phyloP scores from a whole-genome alignment of 2,113 vertebrate genomes.

The Ellobius talpinus region DNA sequence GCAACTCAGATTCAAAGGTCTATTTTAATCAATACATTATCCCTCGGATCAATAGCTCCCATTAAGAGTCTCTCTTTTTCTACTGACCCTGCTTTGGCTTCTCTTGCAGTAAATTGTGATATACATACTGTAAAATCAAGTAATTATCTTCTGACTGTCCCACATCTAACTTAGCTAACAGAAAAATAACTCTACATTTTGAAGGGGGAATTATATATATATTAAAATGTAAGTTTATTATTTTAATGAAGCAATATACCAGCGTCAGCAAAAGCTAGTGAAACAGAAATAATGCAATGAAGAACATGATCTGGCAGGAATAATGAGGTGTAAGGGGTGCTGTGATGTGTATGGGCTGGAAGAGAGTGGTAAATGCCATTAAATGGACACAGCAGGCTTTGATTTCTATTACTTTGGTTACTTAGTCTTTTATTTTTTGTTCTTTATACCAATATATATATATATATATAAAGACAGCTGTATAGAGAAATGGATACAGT shows the following conservation, averaged over 20 bases:
- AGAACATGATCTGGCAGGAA: background rate
- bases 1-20: background rate
- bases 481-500: background rate
- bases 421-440: background rate
- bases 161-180: slow-evolving; percentile 55
- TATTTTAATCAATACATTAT: slow-evolving; percentile 69
- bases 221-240: background rate
- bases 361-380: background rate
- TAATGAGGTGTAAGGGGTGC: background rate
- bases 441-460: background rate
- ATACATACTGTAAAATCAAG: slow-evolving; percentile 48
- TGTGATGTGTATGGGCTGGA: background rate
- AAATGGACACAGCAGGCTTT: background rate
- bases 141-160: slow-evolving; percentile 64
- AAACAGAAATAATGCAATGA: too few species aligned
- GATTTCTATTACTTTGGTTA: background rate
- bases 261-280: background rate
- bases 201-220: background rate
- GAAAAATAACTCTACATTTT: background rate
- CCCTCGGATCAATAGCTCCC: background rate
- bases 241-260: background rate
- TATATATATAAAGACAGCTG: background rate
- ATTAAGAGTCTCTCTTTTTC: slow-evolving; percentile 41
- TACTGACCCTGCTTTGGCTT: background rate
- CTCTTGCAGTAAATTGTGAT: slow-evolving; percentile 23